Evolutionary conservation across 2,113 vertebrate species (phyloP), one percentile per base, ranked within the genome.

Genomic region (Notothenia rossii): DNA sequence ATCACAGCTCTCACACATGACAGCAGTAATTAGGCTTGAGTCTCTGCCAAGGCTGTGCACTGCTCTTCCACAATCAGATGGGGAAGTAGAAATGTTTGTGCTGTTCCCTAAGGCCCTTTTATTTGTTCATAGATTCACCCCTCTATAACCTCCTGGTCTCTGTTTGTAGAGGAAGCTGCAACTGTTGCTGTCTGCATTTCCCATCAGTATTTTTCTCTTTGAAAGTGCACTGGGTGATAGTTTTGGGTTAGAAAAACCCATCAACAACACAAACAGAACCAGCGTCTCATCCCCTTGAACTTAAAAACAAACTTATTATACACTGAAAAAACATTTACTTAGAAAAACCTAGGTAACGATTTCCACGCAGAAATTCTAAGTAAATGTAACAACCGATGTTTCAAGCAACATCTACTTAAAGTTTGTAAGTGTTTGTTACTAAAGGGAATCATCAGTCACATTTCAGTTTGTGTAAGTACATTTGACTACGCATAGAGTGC

Each of bases 11-110:
- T 82, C 85, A 81, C 86, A 85, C 82, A 82, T 88, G 90, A 82
- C 89, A 88, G 65, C 61, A 64, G 72, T 90, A 85, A 92, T 92
- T 89, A 90, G 50, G 49, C 55, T 13, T 60, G 59, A 62, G 62
- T 60, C 40, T 70, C 59, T 67, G 17, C 40, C 18, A 7, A 20
- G 43, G 61, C 56, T 5, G 3, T 53, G 69, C 10, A 10, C 33
- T 10, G 40, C 8, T 53, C 55, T 58, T 13, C 25, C 2, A 0
- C 56, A 11, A 22, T 53, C 14, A 6, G 4, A 49, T 54, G 64
- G 40, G n/a, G 29, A 67, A 11, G 54, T 17, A 5, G 12, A 10
- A 49, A 29, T 4, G 13, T 18, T 54, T 43, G n/a, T 20, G 11
- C 11, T 60, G 0, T n/a, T 29, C 65, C 61, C 59, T 59, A 9